These are phyloP conservation scores for Ectemnius lituratus DNA, from an alignment of 2,888 invertebrate genomes.

Conservation along the genomic window DNA sequence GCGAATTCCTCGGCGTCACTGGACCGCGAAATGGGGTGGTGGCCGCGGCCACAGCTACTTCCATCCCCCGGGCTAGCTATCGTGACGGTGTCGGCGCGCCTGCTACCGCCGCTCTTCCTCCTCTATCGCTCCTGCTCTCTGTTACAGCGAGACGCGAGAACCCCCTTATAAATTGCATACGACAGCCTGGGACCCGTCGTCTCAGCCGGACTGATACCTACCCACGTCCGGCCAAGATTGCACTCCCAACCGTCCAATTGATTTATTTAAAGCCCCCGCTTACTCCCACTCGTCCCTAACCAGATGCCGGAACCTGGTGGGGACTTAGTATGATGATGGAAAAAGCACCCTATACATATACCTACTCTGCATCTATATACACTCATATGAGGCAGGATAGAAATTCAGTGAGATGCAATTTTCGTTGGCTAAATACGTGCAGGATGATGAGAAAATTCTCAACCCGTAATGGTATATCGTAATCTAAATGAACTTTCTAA, in stretches of 20 bases:
- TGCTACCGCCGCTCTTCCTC: constrained; percentile 24
- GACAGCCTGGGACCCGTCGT: constrained; percentile 63
- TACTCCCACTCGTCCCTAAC: neutral
- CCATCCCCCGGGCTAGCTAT: constrained; percentile 65
- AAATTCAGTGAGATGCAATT: constrained; percentile 3
- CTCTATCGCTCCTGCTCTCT: constrained; percentile 19
- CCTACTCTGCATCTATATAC: too few relatives aligned
- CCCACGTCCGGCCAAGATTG: constrained; percentile 66
- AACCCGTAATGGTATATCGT: neutral
- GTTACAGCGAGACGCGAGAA: constrained; percentile 63
- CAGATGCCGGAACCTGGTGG: too few relatives aligned
- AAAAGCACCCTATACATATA: too few relatives aligned
- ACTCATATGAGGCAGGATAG: neutral
- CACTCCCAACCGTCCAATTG: constrained; percentile 66
- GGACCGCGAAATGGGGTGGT: constrained; percentile 76
- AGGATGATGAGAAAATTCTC: neutral
- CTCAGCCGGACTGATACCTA: constrained; percentile 39
- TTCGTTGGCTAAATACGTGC: neutral
- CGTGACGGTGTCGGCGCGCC: constrained; percentile 59
- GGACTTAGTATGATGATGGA: too few relatives aligned
- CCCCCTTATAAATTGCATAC: constrained; percentile 74
- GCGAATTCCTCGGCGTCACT: constrained; percentile 76
- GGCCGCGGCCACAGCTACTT: constrained; percentile 70
- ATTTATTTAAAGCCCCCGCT: constrained; percentile 63
- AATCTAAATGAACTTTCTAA: neutral